These are phyloP conservation scores for Silurus aristotelis DNA, from an alignment of 2,797 vertebrate species.

Conservation along the genomic window DNA sequence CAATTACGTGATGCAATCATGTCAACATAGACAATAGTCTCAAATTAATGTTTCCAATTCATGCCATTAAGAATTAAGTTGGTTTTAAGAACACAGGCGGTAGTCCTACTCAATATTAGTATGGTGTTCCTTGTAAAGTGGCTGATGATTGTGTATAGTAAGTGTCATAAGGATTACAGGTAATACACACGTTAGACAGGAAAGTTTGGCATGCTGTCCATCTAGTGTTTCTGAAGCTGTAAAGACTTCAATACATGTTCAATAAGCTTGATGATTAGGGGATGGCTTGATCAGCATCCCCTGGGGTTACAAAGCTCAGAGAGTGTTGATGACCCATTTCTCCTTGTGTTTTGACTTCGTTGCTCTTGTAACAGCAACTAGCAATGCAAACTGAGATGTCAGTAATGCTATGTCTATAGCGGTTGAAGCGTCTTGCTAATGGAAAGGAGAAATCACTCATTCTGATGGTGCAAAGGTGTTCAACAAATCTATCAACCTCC, in stretches of 20 bases:
- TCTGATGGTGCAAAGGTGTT: neutral
- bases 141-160: neutral
- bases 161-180: neutral
- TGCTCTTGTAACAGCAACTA: neutral
- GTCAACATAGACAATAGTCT: neutral
- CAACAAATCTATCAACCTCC: neutral
- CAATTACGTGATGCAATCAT: neutral
- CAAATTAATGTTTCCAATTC: neutral
- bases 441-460: neutral
- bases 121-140: neutral
- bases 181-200: neutral
- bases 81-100: neutral
- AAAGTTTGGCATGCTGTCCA: neutral
- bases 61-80: neutral
- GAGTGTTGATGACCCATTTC: neutral
- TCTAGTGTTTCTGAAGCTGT: neutral
- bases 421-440: neutral
- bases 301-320: neutral
- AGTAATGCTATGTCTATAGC: neutral
- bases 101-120: neutral
- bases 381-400: neutral
- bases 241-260: neutral
- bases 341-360: neutral
- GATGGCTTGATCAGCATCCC: neutral
- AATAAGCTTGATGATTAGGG: neutral